Conservation (phyloP, 1,140 invertebrate genomes). For the Vollenhovia emeryi region DNA sequence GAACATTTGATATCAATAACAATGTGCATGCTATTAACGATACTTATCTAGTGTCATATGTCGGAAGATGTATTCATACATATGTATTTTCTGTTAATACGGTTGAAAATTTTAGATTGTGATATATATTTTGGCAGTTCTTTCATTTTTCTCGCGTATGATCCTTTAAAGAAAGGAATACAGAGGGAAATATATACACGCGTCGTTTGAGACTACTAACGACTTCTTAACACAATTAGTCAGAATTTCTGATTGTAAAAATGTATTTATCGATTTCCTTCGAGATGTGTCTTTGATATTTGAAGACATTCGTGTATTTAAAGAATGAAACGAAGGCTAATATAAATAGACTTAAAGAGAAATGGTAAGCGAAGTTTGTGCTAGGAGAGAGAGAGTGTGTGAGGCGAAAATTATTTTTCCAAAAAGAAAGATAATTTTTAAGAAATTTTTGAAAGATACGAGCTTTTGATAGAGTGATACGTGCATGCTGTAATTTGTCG, state of each 20-base stretch:
- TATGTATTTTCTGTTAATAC: neutral
- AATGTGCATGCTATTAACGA: slow-evolving; percentile 2
- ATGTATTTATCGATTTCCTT: slow-evolving; percentile 6
- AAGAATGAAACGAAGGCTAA: neutral
- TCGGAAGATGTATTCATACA: slow-evolving; percentile 5
- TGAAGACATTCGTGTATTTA: slow-evolving; percentile 18
- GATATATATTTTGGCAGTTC: slow-evolving; percentile 1
- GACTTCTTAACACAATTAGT: slow-evolving; percentile 4
- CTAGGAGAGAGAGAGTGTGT: no score
- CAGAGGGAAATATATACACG: neutral
- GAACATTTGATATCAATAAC: neutral
- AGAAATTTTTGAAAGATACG: neutral
- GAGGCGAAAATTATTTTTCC: slow-evolving; percentile 59
- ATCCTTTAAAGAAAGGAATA: slow-evolving; percentile 10
- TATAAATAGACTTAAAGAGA: slow-evolving; percentile 60
- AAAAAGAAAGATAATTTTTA: slow-evolving; percentile 13
- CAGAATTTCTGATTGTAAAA: slow-evolving; percentile 27
- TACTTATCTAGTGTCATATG: slow-evolving; percentile 21
- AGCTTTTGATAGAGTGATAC: slow-evolving; percentile 36
- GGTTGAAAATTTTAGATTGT: slow-evolving; percentile 1
- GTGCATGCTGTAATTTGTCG: slow-evolving; percentile 35
- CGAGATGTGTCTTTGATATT: slow-evolving; percentile 43
- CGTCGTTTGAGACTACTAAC: slow-evolving; percentile 20
- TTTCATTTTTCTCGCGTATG: slow-evolving; percentile 3
- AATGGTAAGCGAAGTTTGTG: slow-evolving; percentile 24